Evolutionary conservation across 2,888 invertebrate genomes (phyloP), one percentile per base, ranked within the genome.

Genomic region (Trachelus troglodyta): DNA sequence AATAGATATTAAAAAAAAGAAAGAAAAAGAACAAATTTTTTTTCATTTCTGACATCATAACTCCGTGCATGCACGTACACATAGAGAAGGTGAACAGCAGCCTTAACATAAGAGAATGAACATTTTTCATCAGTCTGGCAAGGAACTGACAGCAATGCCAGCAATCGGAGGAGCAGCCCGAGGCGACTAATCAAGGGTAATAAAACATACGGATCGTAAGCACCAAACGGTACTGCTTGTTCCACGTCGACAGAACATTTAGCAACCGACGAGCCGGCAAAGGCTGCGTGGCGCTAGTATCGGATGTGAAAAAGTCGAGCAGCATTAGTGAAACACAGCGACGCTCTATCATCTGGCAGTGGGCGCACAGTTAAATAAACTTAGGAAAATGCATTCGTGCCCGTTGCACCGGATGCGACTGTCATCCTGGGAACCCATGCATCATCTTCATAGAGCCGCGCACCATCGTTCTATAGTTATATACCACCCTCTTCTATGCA

Each of bases 381-480:
- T 33, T 34, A 34, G 71, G 71, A 71, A 71, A 71, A 71, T 33
- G 71, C 71, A 71, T 71, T 71, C 31, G 71, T 71, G 33, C 71
- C 34, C 31, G 71, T 34, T 71, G 81, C 81, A 82, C 87, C 87
- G 87, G 87, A 87, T 87, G 87, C 84, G 81, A 82, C 85, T 87
- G 86, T 87, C 87, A 85, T 82, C 84, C 83, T 80, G 82, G 80
- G 80, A 83, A 83, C 84, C 86, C 86, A 85, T 87, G 87, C 87
- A 85, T 87, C 87, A 87, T 87, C 87, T 84, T 86, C 84, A 34
- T 71, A 33, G 71, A 34, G 31, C 33, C 12, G 15, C 12, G 71
- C 12, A 31, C 9, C 56, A 23, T 56, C 56, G 23, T 15, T 56
- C 56, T 56, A 31, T 23, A 34, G 71, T 4, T 71, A 71, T 9